Base-by-base conservation (phyloP, 2,113 vertebrate species). In the Anguilla japonica region DNA sequence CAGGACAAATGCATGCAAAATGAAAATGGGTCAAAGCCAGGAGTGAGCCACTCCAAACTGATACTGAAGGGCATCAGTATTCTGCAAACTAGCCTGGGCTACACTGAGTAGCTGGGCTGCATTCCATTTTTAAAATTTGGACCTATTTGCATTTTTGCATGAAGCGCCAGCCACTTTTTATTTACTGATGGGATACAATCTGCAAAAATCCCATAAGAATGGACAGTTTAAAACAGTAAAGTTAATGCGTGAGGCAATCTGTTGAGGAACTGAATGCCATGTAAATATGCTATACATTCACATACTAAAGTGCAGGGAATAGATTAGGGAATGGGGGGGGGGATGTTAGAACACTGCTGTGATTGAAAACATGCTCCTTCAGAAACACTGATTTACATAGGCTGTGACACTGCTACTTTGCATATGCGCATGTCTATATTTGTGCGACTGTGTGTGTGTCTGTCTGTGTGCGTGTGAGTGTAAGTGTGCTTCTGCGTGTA, bases 381-480 rank as follows among this genome's bases (percentile, higher is more conserved):
- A 20, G 56, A 60, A 60, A 18, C 14, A 60, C 15, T 56, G 53
- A 56, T 8, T 56, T 56, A 8, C 8, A 56, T 8, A 56, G 53
- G 53, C 53, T 16, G 56, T 60, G 56, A 60, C 56, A 9, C 56
- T 14, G 15, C 56, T 20, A 60, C 18, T 85, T 40, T 56, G 83
- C 81, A 56, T 22, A 46, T 60, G 43, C 8, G 40, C 84, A 41
- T 41, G 26, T 85, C 39, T 57, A 71, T 79, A 82, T 75, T 39
- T 84, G 56, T 71, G 63, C 82, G 86, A 60, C 81, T 50, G 81
- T 29, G 41, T 82, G 85, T 86, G 79, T 46, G 16, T 41, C 41
- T 75, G 71, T 14, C 7, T 34, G n/a, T 34, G 9, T 34, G 71
- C 26, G 8, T 71, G 63, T 71, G 63, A 20, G 63, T n/a, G 63